Base-by-base conservation (phyloP, 2,113 vertebrate species). In the Lampris megalopsis region DNA sequence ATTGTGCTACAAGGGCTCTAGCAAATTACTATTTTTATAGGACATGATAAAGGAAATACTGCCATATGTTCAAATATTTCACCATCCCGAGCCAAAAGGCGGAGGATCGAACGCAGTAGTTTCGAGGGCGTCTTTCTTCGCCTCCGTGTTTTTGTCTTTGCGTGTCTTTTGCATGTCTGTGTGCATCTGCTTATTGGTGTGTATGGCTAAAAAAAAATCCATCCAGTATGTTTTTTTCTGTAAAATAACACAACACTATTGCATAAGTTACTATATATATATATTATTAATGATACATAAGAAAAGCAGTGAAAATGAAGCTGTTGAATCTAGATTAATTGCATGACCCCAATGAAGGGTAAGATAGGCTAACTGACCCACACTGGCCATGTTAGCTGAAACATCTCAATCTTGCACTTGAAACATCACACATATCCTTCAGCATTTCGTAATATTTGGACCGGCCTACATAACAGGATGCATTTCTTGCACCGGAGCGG, bases 21-120 rank as follows among this genome's bases (percentile, higher is more conserved):
- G 95, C 96, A 97, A 96, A 96, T 96, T 94, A 96, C 95, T 96
- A 94, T 97, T 97, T 98, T 96, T 97, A 96, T 96, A 95, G 95
- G 94, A 94, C 95, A 94, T 94, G 96, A 96, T 97, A 96, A 97
- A 97, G 95, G 94, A 96, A 97, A 96, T 92, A 95, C 94, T 92
- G 94, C 95, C 95, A 95, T 96, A 94, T 95, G 95, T 96, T 96
- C 96, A 91, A 91, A 95, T 95, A 93, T 95, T 95, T 96, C 95
- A 94, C 95, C 94, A 94, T 95, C 94, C 87, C 37, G 48, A 52
- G 60, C 79, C 75, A 77, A 87, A 84, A 85, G 63, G 62, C 81
- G 79, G 82, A 85, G 87, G 86, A 93, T 90, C 85, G 86, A 89
- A 79, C 80, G 85, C 63, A 73, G 84, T n/a, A 76, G 85, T 84